Conservation (phyloP, 2,797 vertebrate genomes). For the Acanthurus leucopareius region DNA sequence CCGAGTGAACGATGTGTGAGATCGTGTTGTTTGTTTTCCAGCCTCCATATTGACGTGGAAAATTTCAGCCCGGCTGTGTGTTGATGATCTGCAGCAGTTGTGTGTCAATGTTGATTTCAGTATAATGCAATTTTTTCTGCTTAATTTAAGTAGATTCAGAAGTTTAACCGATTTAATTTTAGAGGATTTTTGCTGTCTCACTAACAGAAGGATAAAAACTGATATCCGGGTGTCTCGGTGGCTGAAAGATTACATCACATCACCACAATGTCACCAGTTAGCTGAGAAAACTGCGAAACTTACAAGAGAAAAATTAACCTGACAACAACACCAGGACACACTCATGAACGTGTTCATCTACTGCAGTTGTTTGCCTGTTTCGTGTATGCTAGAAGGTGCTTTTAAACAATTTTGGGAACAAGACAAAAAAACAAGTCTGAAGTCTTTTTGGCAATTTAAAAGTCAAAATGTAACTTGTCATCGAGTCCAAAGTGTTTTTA, state of each 20-base stretch:
- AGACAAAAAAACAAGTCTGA: not conserved
- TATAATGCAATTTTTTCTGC: too few relatives aligned
- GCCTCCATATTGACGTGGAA: conserved; percentile 7
- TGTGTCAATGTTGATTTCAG: not conserved
- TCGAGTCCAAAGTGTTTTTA: not conserved
- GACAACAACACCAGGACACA: not conserved
- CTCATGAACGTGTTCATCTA: too few relatives aligned
- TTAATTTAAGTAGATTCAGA: too few relatives aligned
- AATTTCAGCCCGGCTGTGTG: not conserved
- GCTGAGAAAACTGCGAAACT: not conserved
- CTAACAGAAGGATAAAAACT: too few relatives aligned
- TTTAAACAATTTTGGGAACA: too few relatives aligned
- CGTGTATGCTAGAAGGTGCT: too few relatives aligned
- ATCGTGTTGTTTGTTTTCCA: conserved; percentile 10
- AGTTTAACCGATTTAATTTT: too few relatives aligned
- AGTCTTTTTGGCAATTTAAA: not conserved
- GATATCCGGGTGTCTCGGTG: too few relatives aligned
- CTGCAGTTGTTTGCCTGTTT: too few relatives aligned
- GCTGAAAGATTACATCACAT: too few relatives aligned
- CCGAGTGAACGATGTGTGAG: not conserved
- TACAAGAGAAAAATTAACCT: not conserved
- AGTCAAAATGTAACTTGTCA: not conserved
- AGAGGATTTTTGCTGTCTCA: too few relatives aligned
- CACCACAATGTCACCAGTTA: too few relatives aligned
- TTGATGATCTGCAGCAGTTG: conserved; percentile 3